Conservation (phyloP, 2,888 invertebrate species). For the Acanthacorydalis orientalis region DNA sequence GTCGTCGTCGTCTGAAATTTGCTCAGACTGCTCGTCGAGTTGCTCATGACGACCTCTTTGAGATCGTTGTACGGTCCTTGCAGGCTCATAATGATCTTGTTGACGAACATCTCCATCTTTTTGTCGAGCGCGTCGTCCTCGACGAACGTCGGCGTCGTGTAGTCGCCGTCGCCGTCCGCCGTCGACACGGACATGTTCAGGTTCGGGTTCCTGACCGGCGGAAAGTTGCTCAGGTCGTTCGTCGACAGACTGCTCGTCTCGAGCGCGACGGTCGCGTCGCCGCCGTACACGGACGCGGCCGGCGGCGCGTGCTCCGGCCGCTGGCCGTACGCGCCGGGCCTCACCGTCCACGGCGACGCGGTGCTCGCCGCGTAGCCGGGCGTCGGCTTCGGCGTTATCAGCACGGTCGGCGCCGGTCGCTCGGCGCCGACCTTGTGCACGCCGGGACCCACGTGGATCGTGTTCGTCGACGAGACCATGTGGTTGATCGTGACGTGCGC, state of each 20-base stretch:
- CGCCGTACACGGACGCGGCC: constrained; percentile 14
- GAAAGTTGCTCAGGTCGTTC: constrained; percentile 63
- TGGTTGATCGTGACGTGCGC: constrained; percentile 40
- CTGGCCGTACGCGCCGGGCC: constrained; percentile 6
- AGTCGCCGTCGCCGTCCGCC: constrained; percentile 37
- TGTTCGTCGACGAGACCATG: constrained; percentile 38
- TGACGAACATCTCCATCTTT: constrained; percentile 67
- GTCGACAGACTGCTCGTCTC: constrained; percentile 37
- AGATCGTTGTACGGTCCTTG: constrained; percentile 70
- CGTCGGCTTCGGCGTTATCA: constrained; percentile 53
- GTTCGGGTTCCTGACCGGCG: constrained; percentile 71
- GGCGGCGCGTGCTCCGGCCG: constrained; percentile 1
- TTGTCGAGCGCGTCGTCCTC: constrained; percentile 61
- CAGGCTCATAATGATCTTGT: constrained; percentile 66
- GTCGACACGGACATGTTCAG: constrained; percentile 49
- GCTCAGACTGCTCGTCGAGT: constrained; percentile 21
- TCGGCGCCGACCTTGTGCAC: constrained; percentile 21
- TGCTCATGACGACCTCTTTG: constrained; percentile 54
- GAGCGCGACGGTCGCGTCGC: constrained; percentile 27
- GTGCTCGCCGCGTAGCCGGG: constrained; percentile 17
- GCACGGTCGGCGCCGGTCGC: constrained; percentile 41
- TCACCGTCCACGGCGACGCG: constrained; percentile 17
- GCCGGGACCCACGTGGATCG: constrained; percentile 25
- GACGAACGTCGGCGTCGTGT: constrained; percentile 59
- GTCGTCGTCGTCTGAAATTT: constrained; percentile 16